Conservation (phyloP, 2,113 vertebrate genomes). For the Stigmatopora argus region DNA sequence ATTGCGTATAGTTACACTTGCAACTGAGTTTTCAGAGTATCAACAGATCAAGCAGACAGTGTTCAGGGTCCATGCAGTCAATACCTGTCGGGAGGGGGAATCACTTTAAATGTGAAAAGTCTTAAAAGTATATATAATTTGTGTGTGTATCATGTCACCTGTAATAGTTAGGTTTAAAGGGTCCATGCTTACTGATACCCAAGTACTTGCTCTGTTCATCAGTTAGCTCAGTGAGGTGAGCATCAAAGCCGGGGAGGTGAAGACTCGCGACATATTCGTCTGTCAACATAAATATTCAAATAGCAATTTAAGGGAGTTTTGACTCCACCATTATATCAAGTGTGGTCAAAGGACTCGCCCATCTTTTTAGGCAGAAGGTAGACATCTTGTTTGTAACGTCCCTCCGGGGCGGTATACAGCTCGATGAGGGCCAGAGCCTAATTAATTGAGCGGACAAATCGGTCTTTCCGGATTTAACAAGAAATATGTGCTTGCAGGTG, state of each 20-base stretch:
- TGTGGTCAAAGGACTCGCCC: conserved; percentile 68
- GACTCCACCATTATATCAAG: neutral
- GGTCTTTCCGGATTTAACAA: too few relatives aligned
- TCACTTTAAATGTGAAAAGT: neutral
- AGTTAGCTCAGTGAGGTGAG: conserved; percentile 56
- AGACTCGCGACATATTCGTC: conserved; percentile 63
- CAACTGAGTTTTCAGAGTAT: neutral
- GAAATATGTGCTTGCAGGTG: neutral
- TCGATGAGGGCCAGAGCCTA: conserved; percentile 76
- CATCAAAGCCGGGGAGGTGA: conserved; percentile 51
- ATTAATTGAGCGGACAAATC: neutral
- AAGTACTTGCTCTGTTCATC: conserved; percentile 56
- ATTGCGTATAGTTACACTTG: neutral
- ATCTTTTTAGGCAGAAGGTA: conserved; percentile 93
- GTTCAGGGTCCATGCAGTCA: conserved; percentile 7
- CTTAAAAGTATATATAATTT: too few relatives aligned
- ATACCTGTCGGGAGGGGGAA: conserved; percentile 28
- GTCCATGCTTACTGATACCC: conserved; percentile 51
- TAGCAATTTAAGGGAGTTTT: neutral
- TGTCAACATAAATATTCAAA: conserved; percentile 14
- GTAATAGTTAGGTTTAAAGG: conserved; percentile 61
- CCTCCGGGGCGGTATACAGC: conserved; percentile 86
- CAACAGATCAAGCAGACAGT: neutral
- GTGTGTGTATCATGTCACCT: conserved; percentile 19
- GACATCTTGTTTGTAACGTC: conserved; percentile 87